Conservation (phyloP, 2,113 vertebrate species). For the Galbula dea region DNA sequence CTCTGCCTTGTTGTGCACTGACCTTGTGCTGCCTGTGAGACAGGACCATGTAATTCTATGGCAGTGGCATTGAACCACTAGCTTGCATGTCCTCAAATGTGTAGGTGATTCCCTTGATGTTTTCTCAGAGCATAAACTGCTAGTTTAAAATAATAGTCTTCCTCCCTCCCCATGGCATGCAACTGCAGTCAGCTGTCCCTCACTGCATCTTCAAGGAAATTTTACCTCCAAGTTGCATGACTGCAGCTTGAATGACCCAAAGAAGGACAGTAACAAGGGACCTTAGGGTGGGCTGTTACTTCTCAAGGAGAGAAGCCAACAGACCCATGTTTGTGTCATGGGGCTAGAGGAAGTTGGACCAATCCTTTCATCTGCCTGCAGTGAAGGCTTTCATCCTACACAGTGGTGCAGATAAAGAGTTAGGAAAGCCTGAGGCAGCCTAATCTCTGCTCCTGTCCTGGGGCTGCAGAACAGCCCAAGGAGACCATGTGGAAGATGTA, state of each 20-base stretch:
- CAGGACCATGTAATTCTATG: neutral
- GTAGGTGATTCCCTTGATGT: neutral
- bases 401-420: neutral
- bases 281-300: neutral
- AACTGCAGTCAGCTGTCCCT: neutral
- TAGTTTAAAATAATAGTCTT: neutral
- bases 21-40: neutral
- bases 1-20: neutral
- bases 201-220: neutral
- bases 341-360: neutral
- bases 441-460: neutral
- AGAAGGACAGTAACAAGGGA: neutral
- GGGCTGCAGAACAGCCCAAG: neutral
- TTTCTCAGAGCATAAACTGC: neutral
- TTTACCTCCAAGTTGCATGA: neutral
- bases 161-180: neutral
- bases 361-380: neutral
- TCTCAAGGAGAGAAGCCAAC: neutral
- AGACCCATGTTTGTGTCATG: neutral
- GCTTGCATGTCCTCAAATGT: neutral
- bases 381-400: neutral
- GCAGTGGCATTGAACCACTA: neutral
- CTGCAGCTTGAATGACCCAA: neutral
- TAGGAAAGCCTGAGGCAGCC: neutral
- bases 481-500: neutral